Percentiles rank a stretch among this genome's conserved stretches.
These are phyloP conservation scores for Blennius ocellaris DNA, from an alignment of 2,113 vertebrate species.

Conservation along the genomic window DNA sequence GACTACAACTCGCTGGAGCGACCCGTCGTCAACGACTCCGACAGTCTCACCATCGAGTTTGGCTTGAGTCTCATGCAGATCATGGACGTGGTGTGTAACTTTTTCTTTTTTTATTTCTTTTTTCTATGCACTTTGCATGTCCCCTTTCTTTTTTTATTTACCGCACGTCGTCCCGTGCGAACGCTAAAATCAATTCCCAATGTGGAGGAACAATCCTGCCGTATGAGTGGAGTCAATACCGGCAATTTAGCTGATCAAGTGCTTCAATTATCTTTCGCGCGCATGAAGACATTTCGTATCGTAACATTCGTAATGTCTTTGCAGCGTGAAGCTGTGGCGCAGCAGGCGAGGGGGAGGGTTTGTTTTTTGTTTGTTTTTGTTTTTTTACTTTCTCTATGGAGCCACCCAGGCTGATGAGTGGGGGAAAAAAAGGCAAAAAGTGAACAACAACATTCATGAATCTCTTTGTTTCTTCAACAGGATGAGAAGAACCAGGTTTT, in stretches of 20 bases:
- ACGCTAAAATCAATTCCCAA: background rate
- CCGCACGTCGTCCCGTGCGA: background rate
- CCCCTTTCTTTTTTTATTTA: too few relatives aligned
- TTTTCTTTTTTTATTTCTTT: too few relatives aligned
- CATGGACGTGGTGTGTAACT: constrained; percentile 92
- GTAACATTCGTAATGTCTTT: background rate
- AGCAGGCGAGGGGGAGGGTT: too few relatives aligned
- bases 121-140: too few relatives aligned
- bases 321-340: too few relatives aligned
- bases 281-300: background rate
- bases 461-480: constrained; percentile 70
- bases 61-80: constrained; percentile 94
- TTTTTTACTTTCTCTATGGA: too few relatives aligned
- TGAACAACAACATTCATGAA: background rate
- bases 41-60: constrained; percentile 89
- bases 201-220: background rate
- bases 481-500: constrained; percentile 98
- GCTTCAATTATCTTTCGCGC: background rate
- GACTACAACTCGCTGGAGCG: constrained; percentile 90
- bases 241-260: background rate
- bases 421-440: too few relatives aligned
- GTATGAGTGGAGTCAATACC: background rate
- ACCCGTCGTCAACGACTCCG: constrained; percentile 92
- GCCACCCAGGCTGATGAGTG: too few relatives aligned
- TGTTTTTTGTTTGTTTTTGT: too few relatives aligned